Conservation (phyloP, 2,113 vertebrate species). For the Gracilinanus agilis region DNA sequence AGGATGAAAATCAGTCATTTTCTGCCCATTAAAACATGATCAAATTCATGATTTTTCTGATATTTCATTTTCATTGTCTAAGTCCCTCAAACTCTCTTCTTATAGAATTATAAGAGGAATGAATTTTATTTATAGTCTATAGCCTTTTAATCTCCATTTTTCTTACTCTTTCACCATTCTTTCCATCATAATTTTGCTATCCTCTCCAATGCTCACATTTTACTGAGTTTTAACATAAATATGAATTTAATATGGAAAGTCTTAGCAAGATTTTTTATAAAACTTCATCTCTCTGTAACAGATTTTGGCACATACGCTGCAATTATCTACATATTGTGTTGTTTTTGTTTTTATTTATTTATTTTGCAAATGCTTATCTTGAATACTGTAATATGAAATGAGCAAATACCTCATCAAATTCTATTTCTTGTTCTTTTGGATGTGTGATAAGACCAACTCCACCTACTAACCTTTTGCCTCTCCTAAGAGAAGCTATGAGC, state of each 20-base stretch:
- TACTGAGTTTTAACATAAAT: background rate
- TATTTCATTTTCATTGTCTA: background rate
- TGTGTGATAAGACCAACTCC: background rate
- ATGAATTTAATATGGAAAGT: background rate
- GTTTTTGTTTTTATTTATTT: background rate
- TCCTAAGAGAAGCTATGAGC: background rate
- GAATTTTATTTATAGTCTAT: background rate
- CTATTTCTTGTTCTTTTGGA: background rate
- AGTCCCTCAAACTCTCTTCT: background rate
- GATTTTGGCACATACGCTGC: background rate
- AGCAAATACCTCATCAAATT: background rate
- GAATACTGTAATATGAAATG: background rate
- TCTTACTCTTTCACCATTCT: background rate
- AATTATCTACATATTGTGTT: background rate
- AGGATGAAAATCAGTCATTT: background rate
- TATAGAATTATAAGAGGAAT: background rate
- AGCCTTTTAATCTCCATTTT: background rate
- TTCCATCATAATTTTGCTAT: background rate
- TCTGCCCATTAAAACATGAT: background rate
- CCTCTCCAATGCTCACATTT: background rate
- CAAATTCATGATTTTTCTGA: background rate
- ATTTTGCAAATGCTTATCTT: background rate
- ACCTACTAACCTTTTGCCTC: background rate
- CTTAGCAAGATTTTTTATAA: background rate
- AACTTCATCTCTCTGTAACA: background rate